phyloP scores from a whole-genome alignment of 2,888 invertebrate genomes.

The Pachymerium ferrugineum region DNA sequence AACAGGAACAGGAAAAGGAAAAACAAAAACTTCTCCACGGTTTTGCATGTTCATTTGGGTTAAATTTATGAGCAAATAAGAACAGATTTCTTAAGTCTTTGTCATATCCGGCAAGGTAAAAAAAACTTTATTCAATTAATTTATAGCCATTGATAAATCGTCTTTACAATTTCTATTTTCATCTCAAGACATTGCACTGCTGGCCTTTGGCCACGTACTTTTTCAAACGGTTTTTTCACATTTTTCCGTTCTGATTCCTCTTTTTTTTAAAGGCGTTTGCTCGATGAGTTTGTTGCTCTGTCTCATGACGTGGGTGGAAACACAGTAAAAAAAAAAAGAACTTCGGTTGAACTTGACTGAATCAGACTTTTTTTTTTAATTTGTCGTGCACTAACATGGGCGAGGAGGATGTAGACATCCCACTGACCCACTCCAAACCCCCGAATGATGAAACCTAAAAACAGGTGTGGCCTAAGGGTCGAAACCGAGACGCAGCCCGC shows the following conservation, averaged over 20 bases:
- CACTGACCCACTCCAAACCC: not conserved
- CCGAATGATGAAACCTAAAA: not conserved
- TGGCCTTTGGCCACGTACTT: constrained; percentile 5
- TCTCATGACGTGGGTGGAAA: not conserved
- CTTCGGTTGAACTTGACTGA: not conserved
- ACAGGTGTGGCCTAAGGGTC: constrained; percentile 3
- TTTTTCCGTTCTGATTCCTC: constrained; percentile 18
- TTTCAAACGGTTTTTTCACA: not conserved
- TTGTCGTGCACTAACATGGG: not conserved
- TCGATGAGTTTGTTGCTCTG: not conserved
- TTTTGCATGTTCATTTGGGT: no score
- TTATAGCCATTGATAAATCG: not conserved
- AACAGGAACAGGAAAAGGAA: constrained; percentile 7
- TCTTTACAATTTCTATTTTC: not conserved
- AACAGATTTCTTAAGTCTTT: not conserved
- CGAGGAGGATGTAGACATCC: constrained; percentile 1
- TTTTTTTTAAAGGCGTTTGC: not conserved
- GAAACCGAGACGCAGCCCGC: not conserved
- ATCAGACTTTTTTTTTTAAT: not conserved
- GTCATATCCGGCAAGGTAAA: constrained; percentile 1
- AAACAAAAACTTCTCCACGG: no score
- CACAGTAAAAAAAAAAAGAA: not conserved
- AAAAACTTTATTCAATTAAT: not conserved
- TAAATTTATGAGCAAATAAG: not conserved
- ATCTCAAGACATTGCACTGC: not conserved